Base-by-base conservation (phyloP, 2,113 vertebrate genomes). In the Tyto alba region DNA sequence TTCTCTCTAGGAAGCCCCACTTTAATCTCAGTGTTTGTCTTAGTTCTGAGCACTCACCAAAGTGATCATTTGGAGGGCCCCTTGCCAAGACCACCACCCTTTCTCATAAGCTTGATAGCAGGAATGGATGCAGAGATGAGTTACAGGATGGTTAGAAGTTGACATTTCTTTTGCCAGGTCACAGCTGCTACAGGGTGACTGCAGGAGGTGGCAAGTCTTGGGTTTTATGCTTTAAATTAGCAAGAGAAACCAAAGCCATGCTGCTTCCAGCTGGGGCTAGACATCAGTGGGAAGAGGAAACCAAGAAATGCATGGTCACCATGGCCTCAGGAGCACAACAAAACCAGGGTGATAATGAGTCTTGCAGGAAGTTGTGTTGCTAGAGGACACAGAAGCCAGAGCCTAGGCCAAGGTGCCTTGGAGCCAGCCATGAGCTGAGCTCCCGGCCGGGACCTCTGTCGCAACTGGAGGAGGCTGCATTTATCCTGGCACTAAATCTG, bases 401-500 rank as follows among this genome's bases (percentile, higher is more conserved):
- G 20, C 7, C 32, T 22, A 45, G 20, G n/a, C 47, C 66, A 68
- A 45, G 32, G 0, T 36, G 63, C 47, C 71, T 47, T 79, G 71
- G 60, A 82, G 64, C 34, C 41, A 15, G 9, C 30, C 72, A 8
- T 0, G 11, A 38, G 34, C 40, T 36, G 26, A 29, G 19, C 12
- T 92, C 43, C 74, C 5, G 3, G 2, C 38, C 17, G 2, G 66
- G 26, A 78, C 23, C 52, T 68, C 47, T 36, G 20, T 3, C 0
- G 0, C 3, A 0, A 5, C 62, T 15, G 14, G 30, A 32, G 53
- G 40, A 63, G 36, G 50, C 32, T 76, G 50, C 50, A 16, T 3
- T 40, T 43, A 6, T 57, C 32, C 50, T 80, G 23, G 34, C 71
- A 85, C 71, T 45, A 75, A 43, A 27, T 8, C 85, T 63, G 29